phyloP scores from a whole-genome alignment of 64 coral and sea anemone genomes.

The Acropora yongei region DNA sequence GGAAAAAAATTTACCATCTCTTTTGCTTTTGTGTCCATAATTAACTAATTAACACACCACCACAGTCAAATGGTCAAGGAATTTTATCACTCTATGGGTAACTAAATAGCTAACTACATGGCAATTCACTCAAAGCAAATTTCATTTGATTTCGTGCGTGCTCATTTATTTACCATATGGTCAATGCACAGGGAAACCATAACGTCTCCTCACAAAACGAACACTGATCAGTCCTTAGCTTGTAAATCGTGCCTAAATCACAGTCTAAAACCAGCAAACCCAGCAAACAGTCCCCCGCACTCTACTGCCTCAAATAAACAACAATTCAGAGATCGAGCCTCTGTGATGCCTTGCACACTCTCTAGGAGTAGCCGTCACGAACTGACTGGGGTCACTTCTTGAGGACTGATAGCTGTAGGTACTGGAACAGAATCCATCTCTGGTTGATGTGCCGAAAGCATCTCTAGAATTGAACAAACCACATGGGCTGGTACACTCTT shows the following conservation, averaged over 20 bases:
- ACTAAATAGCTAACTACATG: not conserved
- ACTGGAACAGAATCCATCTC: conserved; percentile 6
- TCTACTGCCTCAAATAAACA: not conserved
- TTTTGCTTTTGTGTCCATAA: too few species aligned
- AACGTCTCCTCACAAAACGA: conserved; percentile 21
- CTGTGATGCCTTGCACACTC: conserved; percentile 23
- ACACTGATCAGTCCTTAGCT: not conserved
- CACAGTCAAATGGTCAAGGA: too few species aligned
- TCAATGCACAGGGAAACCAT: conserved; percentile 22
- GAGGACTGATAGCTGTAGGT: conserved; percentile 19
- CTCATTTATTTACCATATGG: not conserved
- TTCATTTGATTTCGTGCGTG: not conserved
- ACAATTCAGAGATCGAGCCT: conserved; percentile 48
- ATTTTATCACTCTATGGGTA: too few species aligned
- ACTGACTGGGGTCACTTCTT: conserved; percentile 31
- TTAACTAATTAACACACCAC: too few species aligned
- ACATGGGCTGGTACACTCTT: conserved; percentile 16
- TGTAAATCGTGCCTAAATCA: not conserved
- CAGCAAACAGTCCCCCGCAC: not conserved
- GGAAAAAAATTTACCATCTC: too few species aligned
- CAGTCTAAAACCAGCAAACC: not conserved
- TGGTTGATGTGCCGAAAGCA: not conserved
- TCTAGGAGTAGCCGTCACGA: conserved; percentile 37
- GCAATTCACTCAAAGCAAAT: not conserved
- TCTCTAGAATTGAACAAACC: conserved; percentile 1